Conservation (phyloP, 1,140 invertebrate genomes). For the Colletes latitarsis region DNA sequence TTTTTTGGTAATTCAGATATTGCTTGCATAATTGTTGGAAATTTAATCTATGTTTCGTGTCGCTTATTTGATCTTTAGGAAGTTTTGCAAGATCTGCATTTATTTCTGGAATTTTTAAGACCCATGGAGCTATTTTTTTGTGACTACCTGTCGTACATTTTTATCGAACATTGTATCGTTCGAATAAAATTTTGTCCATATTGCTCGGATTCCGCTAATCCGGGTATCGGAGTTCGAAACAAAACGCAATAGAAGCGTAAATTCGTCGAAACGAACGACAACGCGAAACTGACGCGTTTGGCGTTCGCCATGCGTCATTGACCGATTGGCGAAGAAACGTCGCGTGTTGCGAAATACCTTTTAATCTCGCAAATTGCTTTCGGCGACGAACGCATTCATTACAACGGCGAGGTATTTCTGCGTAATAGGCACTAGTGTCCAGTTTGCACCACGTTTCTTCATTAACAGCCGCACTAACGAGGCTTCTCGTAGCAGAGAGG, state of each 20-base stretch:
- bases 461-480: constrained; percentile 22
- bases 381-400: not conserved
- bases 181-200: too few species aligned
- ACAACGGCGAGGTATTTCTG: not conserved
- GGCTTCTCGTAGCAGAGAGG: not conserved
- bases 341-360: constrained; percentile 6
- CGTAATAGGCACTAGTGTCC: constrained; percentile 5
- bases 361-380: constrained; percentile 37
- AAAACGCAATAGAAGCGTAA: not conserved
- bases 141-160: too few species aligned
- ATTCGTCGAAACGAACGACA: not conserved
- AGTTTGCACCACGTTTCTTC: constrained; percentile 15
- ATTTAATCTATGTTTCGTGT: too few species aligned
- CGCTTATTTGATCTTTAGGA: too few species aligned
- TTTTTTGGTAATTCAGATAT: too few species aligned
- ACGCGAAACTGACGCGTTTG: not conserved
- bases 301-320: not conserved
- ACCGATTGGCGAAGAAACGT: not conserved
- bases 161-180: not conserved
- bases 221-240: not conserved
- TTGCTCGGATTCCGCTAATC: not conserved
- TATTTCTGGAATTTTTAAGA: too few species aligned
- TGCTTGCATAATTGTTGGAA: too few species aligned
- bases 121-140: too few species aligned
- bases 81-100: too few species aligned